phyloP scores from a whole-genome alignment of 2,113 vertebrate species.

The Salminus brasiliensis region DNA sequence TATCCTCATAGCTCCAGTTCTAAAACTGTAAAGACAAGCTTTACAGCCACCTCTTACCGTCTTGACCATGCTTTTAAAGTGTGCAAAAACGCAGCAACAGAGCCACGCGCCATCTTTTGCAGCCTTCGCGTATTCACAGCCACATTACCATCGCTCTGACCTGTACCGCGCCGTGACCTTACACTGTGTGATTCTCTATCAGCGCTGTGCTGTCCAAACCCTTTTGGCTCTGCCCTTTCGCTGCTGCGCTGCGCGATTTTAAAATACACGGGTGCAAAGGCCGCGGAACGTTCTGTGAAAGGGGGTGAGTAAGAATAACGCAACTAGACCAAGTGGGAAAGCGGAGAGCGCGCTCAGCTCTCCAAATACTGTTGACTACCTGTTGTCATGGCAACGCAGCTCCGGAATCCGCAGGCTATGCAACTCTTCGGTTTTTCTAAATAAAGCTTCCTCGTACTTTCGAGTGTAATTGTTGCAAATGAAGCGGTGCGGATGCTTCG shows the following conservation, averaged over 20 bases:
- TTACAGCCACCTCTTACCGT: too few relatives aligned
- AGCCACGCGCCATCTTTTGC: not conserved
- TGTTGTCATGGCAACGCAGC: conserved; percentile 78
- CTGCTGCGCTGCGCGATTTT: conserved; percentile 32
- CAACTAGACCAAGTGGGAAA: conserved; percentile 70
- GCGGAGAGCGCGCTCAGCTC: conserved; percentile 58
- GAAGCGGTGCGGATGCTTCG: conserved; percentile 30
- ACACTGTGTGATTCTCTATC: conserved; percentile 9
- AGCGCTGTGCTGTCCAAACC: conserved; percentile 25
- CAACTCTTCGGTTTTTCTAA: conserved; percentile 78
- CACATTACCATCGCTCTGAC: conserved; percentile 36
- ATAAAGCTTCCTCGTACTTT: conserved; percentile 77
- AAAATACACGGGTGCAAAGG: conserved; percentile 63
- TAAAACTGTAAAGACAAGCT: too few relatives aligned
- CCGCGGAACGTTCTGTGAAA: conserved; percentile 43
- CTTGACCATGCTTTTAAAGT: not conserved
- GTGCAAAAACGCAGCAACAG: not conserved
- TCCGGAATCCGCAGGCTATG: conserved; percentile 72
- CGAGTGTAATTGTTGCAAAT: conserved; percentile 49
- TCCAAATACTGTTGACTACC: conserved; percentile 78
- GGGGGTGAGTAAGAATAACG: conserved; percentile 62
- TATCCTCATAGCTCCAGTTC: too few relatives aligned
- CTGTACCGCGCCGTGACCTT: conserved; percentile 19
- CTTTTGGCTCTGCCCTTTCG: conserved; percentile 31
- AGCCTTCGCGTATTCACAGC: conserved; percentile 23